Evolutionary conservation across 2,797 vertebrate species (phyloP), one percentile per base, ranked within the genome.

Genomic region (Sebastes cheni): DNA sequence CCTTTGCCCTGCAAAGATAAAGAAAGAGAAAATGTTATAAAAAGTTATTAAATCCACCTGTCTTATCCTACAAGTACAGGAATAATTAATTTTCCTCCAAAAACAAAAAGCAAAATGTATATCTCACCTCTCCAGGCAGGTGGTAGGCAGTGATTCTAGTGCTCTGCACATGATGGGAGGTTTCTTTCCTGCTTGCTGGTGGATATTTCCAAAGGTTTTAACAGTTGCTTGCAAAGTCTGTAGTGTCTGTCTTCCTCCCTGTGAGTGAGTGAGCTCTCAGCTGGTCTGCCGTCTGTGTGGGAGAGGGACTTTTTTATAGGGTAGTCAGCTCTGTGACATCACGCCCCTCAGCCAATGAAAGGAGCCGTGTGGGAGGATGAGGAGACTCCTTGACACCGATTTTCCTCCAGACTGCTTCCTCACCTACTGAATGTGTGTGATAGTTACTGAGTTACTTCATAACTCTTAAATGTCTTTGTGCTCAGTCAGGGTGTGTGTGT

Each of bases 71-170:
- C 1, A 65, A 36, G 5, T 50, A 55, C 4, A 67, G 2, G 29
- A 80, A 2, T 22, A 62, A 25, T 23, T 2, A 4, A 5, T 55
- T 20, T 22, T 58, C 11, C 5, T 58, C 8, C 4, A 14, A 14
- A 36, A 25, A 32, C 30, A 72, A 14, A 25, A 46, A 46, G 16
- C 42, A 27, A 39, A 65, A 22, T 50, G 10, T 12, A 9, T 52
- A n/a, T 80, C 96, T 93, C 93, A 99, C 97, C 97, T 97, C 91
- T 98, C 97, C 90, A 98, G 92, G 92, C 97, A 98, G 80, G 94
- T 88, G 88, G 91, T 87, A 50, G 97, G 97, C 77, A 98, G 94
- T 1, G 93, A 86, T 56, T 97, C 92, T 4, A 98, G 94, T 85
- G 94, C 97, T 88, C 93, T 93, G 91, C 97, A 99, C 97, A 99